Conservation (phyloP, 2,888 invertebrate species). For the Anodontia alba region DNA sequence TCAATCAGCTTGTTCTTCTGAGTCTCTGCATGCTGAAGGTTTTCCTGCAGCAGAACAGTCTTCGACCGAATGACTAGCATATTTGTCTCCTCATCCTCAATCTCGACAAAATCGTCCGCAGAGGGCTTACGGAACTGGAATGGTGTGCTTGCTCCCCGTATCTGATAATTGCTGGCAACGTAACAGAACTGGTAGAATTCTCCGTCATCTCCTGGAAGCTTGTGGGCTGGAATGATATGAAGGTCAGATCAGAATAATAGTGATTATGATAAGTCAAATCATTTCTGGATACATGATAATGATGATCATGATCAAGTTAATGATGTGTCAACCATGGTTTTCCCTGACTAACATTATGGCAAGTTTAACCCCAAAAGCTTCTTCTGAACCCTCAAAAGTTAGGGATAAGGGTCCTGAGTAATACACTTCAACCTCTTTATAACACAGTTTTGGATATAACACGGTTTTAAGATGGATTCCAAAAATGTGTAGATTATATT, state of each 20-base stretch:
- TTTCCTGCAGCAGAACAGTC: slow-evolving; percentile 79
- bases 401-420: too few species aligned
- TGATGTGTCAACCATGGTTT: too few species aligned
- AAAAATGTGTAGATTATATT: too few species aligned
- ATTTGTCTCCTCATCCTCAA: slow-evolving; percentile 82
- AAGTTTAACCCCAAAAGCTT: too few species aligned
- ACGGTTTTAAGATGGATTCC: too few species aligned
- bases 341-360: too few species aligned
- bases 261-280: slow-evolving; percentile 17
- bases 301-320: too few species aligned
- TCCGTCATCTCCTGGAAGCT: slow-evolving; percentile 83
- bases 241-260: too few species aligned
- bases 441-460: too few species aligned
- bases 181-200: slow-evolving; percentile 85
- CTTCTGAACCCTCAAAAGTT: too few species aligned
- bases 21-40: slow-evolving; percentile 67
- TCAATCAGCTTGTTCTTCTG: slow-evolving; percentile 67
- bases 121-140: slow-evolving; percentile 82
- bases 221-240: slow-evolving; percentile 73
- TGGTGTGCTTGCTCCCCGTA: slow-evolving; percentile 84
- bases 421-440: too few species aligned
- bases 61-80: slow-evolving; percentile 82
- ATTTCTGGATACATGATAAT: too few species aligned
- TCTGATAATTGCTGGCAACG: slow-evolving; percentile 78
- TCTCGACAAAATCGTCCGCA: slow-evolving; percentile 81